Evolutionary conservation across 2,113 vertebrate species (phyloP).

Genomic region (Gymnorhina tibicen): DNA sequence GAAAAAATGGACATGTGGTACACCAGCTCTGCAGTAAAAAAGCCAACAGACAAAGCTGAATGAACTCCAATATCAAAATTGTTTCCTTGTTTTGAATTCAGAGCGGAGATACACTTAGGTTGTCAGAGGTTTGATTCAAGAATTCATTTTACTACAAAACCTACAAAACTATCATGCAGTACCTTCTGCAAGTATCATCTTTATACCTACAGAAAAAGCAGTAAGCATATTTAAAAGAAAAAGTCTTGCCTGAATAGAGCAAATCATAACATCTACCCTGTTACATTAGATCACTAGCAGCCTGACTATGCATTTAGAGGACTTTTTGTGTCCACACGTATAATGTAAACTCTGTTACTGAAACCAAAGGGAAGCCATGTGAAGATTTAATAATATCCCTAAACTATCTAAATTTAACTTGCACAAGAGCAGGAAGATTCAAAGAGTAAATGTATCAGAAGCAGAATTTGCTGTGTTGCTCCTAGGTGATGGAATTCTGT

Average conservation of each 20-base stretch:
- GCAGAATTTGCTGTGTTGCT: neutral
- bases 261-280: neutral
- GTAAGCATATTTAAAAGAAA: neutral
- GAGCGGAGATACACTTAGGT: neutral
- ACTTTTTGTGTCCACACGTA: neutral
- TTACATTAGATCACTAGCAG: neutral
- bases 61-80: neutral
- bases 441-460: neutral
- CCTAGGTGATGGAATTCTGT: neutral
- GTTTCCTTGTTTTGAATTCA: neutral
- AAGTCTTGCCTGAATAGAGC: neutral
- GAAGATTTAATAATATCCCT: neutral
- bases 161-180: neutral
- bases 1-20: constrained; percentile 59
- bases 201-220: neutral
- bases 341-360: neutral
- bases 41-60: constrained; percentile 4
- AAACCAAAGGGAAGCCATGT: neutral
- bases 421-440: neutral
- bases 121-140: neutral
- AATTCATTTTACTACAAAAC: neutral
- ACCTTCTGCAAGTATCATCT: neutral
- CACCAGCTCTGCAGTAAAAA: constrained; percentile 21
- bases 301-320: neutral
- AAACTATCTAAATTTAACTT: neutral